Evolutionary conservation across 92 coral and sea anemone genomes (phyloP), one percentile per base, ranked within the genome.

Genomic region (Phymanthus crucifer): DNA sequence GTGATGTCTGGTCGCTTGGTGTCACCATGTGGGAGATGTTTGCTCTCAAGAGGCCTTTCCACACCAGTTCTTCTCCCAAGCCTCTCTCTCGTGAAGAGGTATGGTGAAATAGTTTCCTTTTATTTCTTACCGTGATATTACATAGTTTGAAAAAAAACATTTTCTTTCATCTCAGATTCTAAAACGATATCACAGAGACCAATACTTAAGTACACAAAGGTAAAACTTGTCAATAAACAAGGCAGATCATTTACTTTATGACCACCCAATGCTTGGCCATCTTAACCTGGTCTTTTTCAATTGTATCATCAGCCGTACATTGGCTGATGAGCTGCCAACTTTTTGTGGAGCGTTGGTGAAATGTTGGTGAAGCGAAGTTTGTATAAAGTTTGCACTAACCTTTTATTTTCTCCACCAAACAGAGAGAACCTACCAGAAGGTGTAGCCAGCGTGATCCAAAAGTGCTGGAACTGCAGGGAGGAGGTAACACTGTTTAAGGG

Each of bases 11-110:
- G 99, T 80, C 99, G 0, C 90, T 93, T 72, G 99, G 99, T 32
- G 83, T 95, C 56, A 91, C 97, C 11, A 82, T 95, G 46, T 95
- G 94, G 90, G 99, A 95, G 78, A 88, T 95, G 96, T 90, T 95
- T 57, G 71, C 88, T 24, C 84, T 90, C 84, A 87, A 83, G 52
- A 89, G 47, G 71, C 99, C 99, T 14, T 95, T 84, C 78, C 87
- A 89, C 52, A 36, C 57, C 32, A 35, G 58, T 29, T 9, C 73
- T 23, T 27, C 83, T 12, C 65, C 46, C 2, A 73, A 69, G n/a
- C 83, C 85, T 23, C 76, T 93, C 75, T 27, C 68, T 26, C 79
- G 77, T 64, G 86, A 93, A 19, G 81, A 83, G 93, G 98, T 94
- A 70, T 82, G 21, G 45, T 9, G 69, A 38, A 56, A 76, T 48